Evolutionary conservation across 2,797 vertebrate genomes (phyloP).

Genomic region (Hippocampus kuda): DNA sequence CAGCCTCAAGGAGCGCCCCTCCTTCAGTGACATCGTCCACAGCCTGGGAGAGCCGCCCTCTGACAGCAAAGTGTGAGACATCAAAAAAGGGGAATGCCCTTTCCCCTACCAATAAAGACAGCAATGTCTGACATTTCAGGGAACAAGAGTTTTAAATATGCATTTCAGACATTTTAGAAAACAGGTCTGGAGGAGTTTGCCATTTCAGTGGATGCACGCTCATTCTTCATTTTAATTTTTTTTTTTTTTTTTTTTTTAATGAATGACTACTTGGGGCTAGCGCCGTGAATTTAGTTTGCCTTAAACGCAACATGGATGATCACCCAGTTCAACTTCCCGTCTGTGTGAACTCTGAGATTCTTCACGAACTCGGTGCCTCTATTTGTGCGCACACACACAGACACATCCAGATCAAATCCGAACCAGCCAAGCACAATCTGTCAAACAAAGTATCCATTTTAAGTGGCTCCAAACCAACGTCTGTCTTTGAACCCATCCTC

Average conservation of each 20-base stretch:
- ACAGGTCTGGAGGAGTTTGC: constrained; percentile 34
- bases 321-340: constrained; percentile 21
- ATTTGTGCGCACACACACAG: constrained; percentile 9
- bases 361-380: constrained; percentile 53
- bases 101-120: constrained; percentile 39
- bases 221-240: constrained; percentile 4
- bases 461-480: not conserved
- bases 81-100: constrained; percentile 17
- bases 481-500: constrained; percentile 7
- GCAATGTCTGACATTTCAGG: constrained; percentile 67
- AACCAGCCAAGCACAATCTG: not conserved
- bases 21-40: constrained; percentile 83
- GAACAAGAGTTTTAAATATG: constrained; percentile 48
- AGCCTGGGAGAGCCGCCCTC: constrained; percentile 74
- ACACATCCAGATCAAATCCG: constrained; percentile 1
- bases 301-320: constrained; percentile 53
- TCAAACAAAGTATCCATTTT: not conserved
- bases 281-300: constrained; percentile 49
- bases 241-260: constrained; percentile 29
- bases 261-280: constrained; percentile 32
- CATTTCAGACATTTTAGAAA: constrained; percentile 39
- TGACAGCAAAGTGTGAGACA: constrained; percentile 84
- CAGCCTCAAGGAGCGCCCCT: constrained; percentile 89
- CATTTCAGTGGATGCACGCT: constrained; percentile 37
- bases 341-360: constrained; percentile 32